These are phyloP conservation scores for Sparus aurata DNA, from an alignment of 2,797 vertebrate genomes.

Conservation along the genomic window DNA sequence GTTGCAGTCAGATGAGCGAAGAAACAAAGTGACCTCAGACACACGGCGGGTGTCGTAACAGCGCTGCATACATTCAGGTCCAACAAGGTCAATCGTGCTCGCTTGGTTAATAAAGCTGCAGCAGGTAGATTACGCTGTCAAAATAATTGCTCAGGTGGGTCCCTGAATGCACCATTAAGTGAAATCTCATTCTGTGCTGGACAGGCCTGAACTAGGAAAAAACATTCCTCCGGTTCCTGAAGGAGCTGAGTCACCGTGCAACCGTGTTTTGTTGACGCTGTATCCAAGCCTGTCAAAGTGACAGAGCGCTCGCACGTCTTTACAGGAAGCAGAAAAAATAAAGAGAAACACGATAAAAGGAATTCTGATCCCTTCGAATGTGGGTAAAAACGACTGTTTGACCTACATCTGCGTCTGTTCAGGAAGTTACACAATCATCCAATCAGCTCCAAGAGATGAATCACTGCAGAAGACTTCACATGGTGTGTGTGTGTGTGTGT, in stretches of 20 bases:
- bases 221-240: conserved; percentile 40
- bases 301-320: conserved; percentile 28
- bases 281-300: conserved; percentile 49
- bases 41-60: conserved; percentile 15
- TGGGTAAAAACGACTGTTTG: conserved; percentile 53
- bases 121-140: neutral
- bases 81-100: neutral
- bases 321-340: conserved; percentile 38
- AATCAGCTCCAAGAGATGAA: conserved; percentile 49
- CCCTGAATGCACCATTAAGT: conserved; percentile 8
- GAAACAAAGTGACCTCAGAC: neutral
- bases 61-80: neutral
- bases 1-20: conserved; percentile 35
- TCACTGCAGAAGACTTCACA: conserved; percentile 23
- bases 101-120: neutral
- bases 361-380: conserved; percentile 23
- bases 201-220: conserved; percentile 42
- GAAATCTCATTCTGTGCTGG: conserved; percentile 19
- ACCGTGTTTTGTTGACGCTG: conserved; percentile 57
- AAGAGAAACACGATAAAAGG: neutral
- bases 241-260: conserved; percentile 41
- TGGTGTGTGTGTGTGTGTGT: conserved; percentile 10
- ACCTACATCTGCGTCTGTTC: conserved; percentile 50
- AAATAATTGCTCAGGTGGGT: neutral
- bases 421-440: conserved; percentile 51